phyloP scores from a whole-genome alignment of 2,888 invertebrate genomes.

The Oscheius sp. region DNA sequence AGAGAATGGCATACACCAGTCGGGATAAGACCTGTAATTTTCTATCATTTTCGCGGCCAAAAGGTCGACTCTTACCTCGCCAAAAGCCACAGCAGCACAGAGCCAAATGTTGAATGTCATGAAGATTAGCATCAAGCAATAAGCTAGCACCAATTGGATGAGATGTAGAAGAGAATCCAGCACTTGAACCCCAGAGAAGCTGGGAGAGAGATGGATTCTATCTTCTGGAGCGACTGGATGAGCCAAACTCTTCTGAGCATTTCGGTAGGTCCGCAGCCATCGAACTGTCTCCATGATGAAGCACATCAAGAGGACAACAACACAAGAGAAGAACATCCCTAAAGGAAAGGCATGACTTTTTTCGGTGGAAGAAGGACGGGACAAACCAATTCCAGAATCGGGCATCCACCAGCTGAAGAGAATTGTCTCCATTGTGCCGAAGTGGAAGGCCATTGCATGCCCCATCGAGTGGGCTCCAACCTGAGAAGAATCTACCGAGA shows the following conservation, averaged over 20 bases:
- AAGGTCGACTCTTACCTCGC: constrained; percentile 50
- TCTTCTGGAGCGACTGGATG: constrained; percentile 37
- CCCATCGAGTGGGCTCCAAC: constrained; percentile 32
- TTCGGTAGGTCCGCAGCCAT: constrained; percentile 58
- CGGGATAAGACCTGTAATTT: constrained; percentile 22
- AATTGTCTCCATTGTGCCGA: constrained; percentile 56
- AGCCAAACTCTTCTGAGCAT: constrained; percentile 28
- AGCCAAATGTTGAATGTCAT: constrained; percentile 70
- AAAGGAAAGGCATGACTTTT: not conserved
- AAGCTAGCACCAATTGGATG: constrained; percentile 58
- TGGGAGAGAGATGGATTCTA: constrained; percentile 37
- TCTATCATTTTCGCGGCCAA: not conserved
- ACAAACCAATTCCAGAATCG: constrained; percentile 6
- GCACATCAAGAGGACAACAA: constrained; percentile 55
- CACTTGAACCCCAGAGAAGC: constrained; percentile 33
- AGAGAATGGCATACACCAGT: constrained; percentile 41
- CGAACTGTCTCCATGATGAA: constrained; percentile 60
- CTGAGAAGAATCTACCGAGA: not conserved
- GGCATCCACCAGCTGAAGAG: constrained; percentile 65
- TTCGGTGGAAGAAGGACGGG: not conserved
- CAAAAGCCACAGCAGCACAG: constrained; percentile 61
- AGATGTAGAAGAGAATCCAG: constrained; percentile 58
- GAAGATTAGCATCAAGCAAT: constrained; percentile 67
- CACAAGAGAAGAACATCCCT: constrained; percentile 59
- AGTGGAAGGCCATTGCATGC: constrained; percentile 58